phyloP scores from a whole-genome alignment of 35 echinoderm and acorn worm genomes.

The Stichopus chloronotus region DNA sequence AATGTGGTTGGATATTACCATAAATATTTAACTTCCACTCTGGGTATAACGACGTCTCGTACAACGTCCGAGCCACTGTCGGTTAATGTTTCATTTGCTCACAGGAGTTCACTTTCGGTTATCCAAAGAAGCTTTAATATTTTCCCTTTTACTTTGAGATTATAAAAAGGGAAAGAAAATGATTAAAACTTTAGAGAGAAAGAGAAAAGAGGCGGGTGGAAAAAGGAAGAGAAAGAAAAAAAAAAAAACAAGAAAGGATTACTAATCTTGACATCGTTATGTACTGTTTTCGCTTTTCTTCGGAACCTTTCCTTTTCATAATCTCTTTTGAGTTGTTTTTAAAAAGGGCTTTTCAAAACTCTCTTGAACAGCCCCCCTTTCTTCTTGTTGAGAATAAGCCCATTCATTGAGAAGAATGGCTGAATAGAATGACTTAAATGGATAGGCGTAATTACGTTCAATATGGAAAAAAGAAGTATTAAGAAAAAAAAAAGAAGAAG shows the following conservation, averaged over 20 bases:
- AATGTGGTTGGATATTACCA: too few species aligned
- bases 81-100: background rate
- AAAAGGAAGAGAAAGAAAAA: background rate
- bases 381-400: conserved; percentile 4
- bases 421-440: conserved; percentile 24
- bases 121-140: background rate
- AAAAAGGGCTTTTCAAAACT: conserved; percentile 15
- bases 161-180: background rate
- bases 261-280: background rate
- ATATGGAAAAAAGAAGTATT: conserved; percentile 8
- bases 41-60: too few species aligned
- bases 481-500: conserved; percentile 3
- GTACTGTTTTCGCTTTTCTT: conserved; percentile 25
- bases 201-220: background rate
- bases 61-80: too few species aligned
- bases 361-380: background rate
- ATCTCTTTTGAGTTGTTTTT: background rate
- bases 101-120: background rate
- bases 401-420: conserved; percentile 21
- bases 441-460: conserved; percentile 48
- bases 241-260: background rate
- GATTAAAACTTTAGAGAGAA: background rate
- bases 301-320: background rate
- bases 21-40: too few species aligned
- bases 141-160: background rate